phyloP scores from a whole-genome alignment of 2,888 invertebrate genomes.

The Phyllotreta striolata region DNA sequence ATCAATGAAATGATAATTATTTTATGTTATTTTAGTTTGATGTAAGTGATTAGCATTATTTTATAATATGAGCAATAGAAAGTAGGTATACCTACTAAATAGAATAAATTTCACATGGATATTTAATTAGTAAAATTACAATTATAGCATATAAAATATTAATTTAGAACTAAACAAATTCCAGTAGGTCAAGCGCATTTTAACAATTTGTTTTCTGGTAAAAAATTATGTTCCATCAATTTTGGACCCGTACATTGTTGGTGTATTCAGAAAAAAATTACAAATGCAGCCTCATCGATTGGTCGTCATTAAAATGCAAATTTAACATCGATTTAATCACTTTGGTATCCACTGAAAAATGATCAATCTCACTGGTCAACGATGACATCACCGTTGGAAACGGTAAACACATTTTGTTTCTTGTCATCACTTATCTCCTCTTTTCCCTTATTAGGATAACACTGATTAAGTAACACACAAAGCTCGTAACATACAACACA shows the following conservation, averaged over 20 bases:
- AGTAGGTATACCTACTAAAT: too few relatives aligned
- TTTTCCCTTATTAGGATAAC: slow-evolving; percentile 56
- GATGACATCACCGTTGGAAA: slow-evolving; percentile 45
- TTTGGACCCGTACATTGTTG: slow-evolving; percentile 9
- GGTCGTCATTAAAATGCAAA: neutral
- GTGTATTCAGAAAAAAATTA: neutral
- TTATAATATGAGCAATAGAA: too few relatives aligned
- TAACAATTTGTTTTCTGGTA: too few relatives aligned
- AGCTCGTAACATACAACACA: slow-evolving; percentile 74
- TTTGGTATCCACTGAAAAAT: slow-evolving; percentile 6
- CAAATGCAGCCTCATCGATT: slow-evolving; percentile 12
- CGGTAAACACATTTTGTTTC: slow-evolving; percentile 56
- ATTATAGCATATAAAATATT: neutral
- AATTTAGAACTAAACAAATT: slow-evolving; percentile 3
- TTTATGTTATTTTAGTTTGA: neutral
- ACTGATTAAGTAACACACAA: slow-evolving; percentile 69
- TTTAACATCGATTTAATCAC: neutral
- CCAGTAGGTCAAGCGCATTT: neutral
- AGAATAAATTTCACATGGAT: too few relatives aligned
- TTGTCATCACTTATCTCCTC: slow-evolving; percentile 42
- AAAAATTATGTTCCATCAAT: too few relatives aligned
- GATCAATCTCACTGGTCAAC: slow-evolving; percentile 8
- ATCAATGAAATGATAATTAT: slow-evolving; percentile 1
- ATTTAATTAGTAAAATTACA: too few relatives aligned
- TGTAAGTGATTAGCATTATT: slow-evolving; percentile 6